phyloP scores from a whole-genome alignment of 2,113 vertebrate genomes.

The Myrmophylax atrothorax region DNA sequence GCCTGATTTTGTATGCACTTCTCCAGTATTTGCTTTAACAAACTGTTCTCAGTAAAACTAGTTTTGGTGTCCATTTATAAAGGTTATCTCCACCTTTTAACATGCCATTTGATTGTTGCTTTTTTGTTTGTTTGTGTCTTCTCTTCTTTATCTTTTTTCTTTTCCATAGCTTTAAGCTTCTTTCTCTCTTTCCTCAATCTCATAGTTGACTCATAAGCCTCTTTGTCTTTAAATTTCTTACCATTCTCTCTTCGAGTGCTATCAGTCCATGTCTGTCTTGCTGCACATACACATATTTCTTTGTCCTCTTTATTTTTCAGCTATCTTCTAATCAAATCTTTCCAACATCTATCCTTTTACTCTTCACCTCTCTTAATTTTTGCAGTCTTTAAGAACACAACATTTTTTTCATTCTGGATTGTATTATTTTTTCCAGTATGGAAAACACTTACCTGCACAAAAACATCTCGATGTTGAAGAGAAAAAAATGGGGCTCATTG shows the following conservation, averaged over 20 bases:
- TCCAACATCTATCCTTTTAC: neutral
- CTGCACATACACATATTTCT: neutral
- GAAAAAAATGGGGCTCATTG: rapidly evolving
- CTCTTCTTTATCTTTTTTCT: neutral
- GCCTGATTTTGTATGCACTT: neutral
- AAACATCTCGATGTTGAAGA: neutral
- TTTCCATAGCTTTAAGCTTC: neutral
- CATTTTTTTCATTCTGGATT: neutral
- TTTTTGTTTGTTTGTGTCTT: neutral
- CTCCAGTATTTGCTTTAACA: neutral
- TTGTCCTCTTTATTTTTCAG: neutral
- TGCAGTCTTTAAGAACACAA: neutral
- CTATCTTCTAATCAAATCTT: neutral
- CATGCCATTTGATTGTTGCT: neutral
- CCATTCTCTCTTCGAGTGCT: neutral
- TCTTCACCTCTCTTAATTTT: neutral
- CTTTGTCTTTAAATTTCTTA: neutral
- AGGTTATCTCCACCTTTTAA: neutral
- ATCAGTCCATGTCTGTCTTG: neutral
- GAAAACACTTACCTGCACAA: neutral
- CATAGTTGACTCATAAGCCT: neutral
- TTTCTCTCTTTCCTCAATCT: neutral
- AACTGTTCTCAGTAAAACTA: neutral
- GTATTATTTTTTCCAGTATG: neutral
- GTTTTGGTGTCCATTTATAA: neutral